Evolutionary conservation across 2,797 vertebrate species (phyloP), one percentile per base, ranked within the genome.

Genomic region (Benthosema pterotum): DNA sequence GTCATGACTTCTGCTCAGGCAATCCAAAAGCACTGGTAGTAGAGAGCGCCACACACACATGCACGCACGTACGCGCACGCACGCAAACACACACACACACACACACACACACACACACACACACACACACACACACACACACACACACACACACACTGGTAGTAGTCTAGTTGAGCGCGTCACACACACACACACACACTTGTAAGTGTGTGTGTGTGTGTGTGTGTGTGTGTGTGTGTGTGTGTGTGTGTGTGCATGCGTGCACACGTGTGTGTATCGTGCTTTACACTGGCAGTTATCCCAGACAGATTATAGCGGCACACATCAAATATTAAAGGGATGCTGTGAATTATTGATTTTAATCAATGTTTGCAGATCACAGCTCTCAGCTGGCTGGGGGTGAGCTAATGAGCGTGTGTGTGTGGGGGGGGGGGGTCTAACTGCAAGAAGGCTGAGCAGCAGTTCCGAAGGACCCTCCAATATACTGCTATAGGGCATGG

Each of bases 301-400:
- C 68, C 68, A 42, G 7, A 67, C 78, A 78, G 80, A 81, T 84
- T 72, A 73, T 56, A 58, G 69, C 77, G 38, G 43, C 54, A 46
- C 68, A 74, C 76, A 85, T 87, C 60, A 85, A 87, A 84, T 88
- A 84, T 86, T 85, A 71, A 88, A 77, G 69, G 25, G 0, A 28
- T 0, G 0, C 47, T 43, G 68, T 90, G 77, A 90, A 90, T 88
- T 85, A 87, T 87, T 88, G 84, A 89, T 82, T 68, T 57, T 61
- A 72, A 85, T 85, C 85, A 74, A 82, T 84, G 84, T 83, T 74
- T 71, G 73, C 45, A 77, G 82, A 87, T 87, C 86, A 85, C 71
- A 85, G 83, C 80, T 77, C 63, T 74, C 73, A 66, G 84, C 69
- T 70, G 77, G 71, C 54, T 60, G 57, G 67, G 63, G 54, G 62